Conservation (phyloP, 2,888 invertebrate genomes). For the Reticulitermes lucifugus region DNA sequence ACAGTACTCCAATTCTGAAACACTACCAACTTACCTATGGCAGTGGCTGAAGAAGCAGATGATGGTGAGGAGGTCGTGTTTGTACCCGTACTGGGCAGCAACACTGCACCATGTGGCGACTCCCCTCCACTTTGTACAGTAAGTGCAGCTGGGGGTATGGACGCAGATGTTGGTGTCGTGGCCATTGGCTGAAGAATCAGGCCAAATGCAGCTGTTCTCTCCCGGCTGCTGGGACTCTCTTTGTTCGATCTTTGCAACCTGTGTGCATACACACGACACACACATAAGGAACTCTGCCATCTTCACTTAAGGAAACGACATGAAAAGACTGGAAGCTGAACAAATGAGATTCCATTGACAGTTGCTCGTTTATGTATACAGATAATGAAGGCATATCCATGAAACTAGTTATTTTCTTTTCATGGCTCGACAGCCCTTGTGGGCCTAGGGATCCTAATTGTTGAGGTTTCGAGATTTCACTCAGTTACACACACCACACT, state of each 20-base stretch:
- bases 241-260: conserved; percentile 58
- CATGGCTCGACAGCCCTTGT: too few relatives aligned
- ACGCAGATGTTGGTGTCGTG: conserved; percentile 13
- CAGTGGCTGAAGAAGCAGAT: conserved; percentile 38
- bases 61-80: conserved; percentile 44
- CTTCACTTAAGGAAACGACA: too few relatives aligned
- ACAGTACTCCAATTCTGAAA: neutral
- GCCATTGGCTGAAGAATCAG: conserved; percentile 56
- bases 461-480: too few relatives aligned
- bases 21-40: conserved; percentile 17
- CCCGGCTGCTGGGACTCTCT: conserved; percentile 66
- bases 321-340: too few relatives aligned
- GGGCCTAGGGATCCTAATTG: too few relatives aligned
- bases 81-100: conserved; percentile 62
- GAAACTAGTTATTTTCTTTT: too few relatives aligned
- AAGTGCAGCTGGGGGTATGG: conserved; percentile 13
- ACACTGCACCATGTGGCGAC: conserved; percentile 33
- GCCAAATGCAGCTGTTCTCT: conserved; percentile 64
- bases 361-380: too few relatives aligned
- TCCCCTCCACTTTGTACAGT: conserved; percentile 13
- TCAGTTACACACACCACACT: too few relatives aligned
- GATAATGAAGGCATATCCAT: too few relatives aligned
- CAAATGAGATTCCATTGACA: too few relatives aligned
- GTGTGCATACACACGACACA: neutral
- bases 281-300: too few relatives aligned